Base-by-base conservation (phyloP, 2,797 vertebrate genomes). In the Clarias fuscus region DNA sequence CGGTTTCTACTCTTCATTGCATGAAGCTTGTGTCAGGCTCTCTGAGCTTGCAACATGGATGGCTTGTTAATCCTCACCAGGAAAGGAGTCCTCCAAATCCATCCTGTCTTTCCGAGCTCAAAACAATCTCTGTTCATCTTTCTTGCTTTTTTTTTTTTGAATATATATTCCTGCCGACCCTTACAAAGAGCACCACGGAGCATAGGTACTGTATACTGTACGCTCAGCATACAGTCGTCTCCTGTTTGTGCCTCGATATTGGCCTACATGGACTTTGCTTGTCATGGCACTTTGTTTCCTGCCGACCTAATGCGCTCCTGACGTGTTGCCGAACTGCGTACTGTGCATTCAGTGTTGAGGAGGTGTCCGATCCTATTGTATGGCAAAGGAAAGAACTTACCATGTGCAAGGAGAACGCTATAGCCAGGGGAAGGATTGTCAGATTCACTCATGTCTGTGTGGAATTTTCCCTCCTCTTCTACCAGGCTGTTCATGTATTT, bases 41-140 rank as follows among this genome's bases (percentile, higher is more conserved):
- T 30, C 24, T 76, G 22, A 82, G 17, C 72, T 61, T 67, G 48
- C 5, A 14, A 24, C 11, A 4, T 43, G 58, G 58, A 81, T 67
- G 67, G 76, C 59, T 84, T 84, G 86, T 87, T 82, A 82, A 27
- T n/a, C 78, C 17, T 61, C 33, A 67, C 77, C 30, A 59, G 67
- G 17, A 84, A 58, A 87, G n/a, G 43, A 27, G 68, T 82, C 78
- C 67, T 56, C 0, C 65, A 56, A 37, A 83, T 83, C 62, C 48
- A 14, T 18, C 22, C 73, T 75, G 58, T 37, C 22, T 40, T 6
- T 62, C 77, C 15, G 13, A 79, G 59, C 33, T 62, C 75, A 30
- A 43, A 84, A 65, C 67, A 58, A 84, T 43, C 75, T 64, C 64
- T 24, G 73, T 58, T 5, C 14, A 64, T 64, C 37, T 62, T 40